Percentiles rank a stretch among this genome's conserved stretches.
These are phyloP conservation scores for Pempheris klunzingeri DNA, from an alignment of 2,797 vertebrate genomes.

Conservation along the genomic window DNA sequence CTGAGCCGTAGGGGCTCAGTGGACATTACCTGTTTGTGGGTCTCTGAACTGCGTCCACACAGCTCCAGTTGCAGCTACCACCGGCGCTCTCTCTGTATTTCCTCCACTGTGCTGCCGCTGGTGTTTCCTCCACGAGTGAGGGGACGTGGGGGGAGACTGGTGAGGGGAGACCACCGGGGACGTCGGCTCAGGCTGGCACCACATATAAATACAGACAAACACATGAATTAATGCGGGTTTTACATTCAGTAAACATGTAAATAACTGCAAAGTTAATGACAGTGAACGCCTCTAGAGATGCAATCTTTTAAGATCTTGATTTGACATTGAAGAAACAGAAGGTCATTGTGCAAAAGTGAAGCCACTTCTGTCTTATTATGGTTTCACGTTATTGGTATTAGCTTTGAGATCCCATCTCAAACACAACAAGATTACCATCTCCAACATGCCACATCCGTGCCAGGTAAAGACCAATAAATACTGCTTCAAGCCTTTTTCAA, in stretches of 20 bases:
- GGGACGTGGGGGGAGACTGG: slow-evolving; percentile 96
- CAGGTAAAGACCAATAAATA: neutral
- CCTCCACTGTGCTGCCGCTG: slow-evolving; percentile 95
- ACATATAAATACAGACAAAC: neutral
- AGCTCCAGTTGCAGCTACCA: slow-evolving; percentile 87
- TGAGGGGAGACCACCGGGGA: slow-evolving; percentile 97
- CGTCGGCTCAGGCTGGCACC: slow-evolving; percentile 88
- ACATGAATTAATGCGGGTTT: neutral
- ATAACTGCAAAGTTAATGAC: neutral
- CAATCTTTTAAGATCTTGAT: neutral
- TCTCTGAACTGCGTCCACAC: slow-evolving; percentile 96
- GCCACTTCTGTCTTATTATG: neutral
- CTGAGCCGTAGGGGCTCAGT: neutral
- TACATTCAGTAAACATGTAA: neutral
- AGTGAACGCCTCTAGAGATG: neutral
- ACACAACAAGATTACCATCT: slow-evolving; percentile 3
- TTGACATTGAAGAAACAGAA: neutral
- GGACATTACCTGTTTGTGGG: slow-evolving; percentile 89
- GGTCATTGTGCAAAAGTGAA: neutral
- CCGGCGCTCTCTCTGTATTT: slow-evolving; percentile 88
- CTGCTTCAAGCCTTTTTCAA: slow-evolving; percentile 4
- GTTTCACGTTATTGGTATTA: neutral
- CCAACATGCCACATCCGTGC: neutral
- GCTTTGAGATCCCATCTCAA: slow-evolving; percentile 24
- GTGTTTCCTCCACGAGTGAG: slow-evolving; percentile 96